phyloP scores from a whole-genome alignment of 2,113 vertebrate species.

The Eulemur macaco region DNA sequence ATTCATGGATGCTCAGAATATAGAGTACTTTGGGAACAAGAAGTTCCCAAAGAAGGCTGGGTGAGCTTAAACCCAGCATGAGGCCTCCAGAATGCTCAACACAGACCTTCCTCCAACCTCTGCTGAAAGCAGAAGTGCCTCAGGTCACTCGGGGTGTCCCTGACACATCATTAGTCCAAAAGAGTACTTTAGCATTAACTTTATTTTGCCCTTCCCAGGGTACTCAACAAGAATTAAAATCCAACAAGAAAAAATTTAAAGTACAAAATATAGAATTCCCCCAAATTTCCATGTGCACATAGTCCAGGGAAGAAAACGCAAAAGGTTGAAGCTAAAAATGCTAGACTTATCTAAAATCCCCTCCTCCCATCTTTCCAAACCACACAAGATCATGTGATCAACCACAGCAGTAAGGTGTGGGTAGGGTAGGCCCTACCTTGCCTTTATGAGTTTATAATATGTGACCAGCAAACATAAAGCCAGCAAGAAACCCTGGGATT shows the following conservation, averaged over 20 bases:
- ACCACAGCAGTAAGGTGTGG: not conserved
- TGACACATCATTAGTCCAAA: not conserved
- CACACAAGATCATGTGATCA: not conserved
- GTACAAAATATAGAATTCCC: not conserved
- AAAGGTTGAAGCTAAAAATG: not conserved
- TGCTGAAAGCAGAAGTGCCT: not conserved
- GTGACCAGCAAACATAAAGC: not conserved
- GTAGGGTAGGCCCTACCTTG: conserved; percentile 6
- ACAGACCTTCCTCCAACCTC: not conserved
- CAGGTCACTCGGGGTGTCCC: not conserved
- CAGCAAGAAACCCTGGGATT: not conserved
- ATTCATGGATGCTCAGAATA: not conserved
- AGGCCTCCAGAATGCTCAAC: not conserved
- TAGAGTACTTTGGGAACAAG: not conserved
- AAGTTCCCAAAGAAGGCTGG: not conserved
- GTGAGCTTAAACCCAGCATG: not conserved
- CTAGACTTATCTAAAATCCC: not conserved
- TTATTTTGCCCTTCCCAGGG: not conserved
- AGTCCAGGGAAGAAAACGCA: not conserved
- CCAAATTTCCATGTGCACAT: not conserved
- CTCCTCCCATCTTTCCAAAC: not conserved
- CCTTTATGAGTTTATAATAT: conserved; percentile 1
- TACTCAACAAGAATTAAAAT: conserved; percentile 24
- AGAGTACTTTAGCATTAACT: not conserved
- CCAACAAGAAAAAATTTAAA: not conserved